These are phyloP conservation scores for Baccha elongata DNA, from an alignment of 2,888 invertebrate species.

Conservation along the genomic window DNA sequence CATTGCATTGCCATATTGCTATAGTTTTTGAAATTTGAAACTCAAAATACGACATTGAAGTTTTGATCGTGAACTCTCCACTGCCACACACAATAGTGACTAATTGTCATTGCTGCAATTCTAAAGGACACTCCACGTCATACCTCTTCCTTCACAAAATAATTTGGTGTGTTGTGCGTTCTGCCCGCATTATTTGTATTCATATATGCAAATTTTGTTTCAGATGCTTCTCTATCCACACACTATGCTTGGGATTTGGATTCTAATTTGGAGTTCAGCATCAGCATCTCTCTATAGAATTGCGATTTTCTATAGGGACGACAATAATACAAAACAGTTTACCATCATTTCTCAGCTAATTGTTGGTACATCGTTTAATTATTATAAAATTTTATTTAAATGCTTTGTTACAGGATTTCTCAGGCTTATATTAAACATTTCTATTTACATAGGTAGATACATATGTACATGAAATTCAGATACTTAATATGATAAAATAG, in stretches of 20 bases:
- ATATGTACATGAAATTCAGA: no score
- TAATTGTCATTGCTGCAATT: slow-evolving; percentile 11
- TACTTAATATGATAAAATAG: background rate
- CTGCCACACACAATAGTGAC: slow-evolving; percentile 8
- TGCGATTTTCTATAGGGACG: background rate
- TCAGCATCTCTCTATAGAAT: background rate
- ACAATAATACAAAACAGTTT: background rate
- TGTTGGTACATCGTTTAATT: slow-evolving; percentile 65
- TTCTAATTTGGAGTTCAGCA: slow-evolving; percentile 1
- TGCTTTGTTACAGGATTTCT: slow-evolving; percentile 26
- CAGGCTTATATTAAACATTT: background rate
- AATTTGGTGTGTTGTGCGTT: background rate
- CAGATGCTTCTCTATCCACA: background rate
- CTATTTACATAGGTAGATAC: background rate
- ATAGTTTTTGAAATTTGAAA: slow-evolving; percentile 5
- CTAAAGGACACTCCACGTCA: background rate
- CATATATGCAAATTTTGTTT: slow-evolving; percentile 3
- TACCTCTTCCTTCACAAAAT: background rate
- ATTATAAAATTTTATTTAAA: slow-evolving; percentile 70
- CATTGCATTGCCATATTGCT: slow-evolving; percentile 6
- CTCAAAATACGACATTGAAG: slow-evolving; percentile 8
- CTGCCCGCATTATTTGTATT: background rate
- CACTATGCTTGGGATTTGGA: background rate
- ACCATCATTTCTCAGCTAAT: slow-evolving; percentile 47
- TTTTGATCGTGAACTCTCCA: background rate